Conservation (phyloP, 2,113 vertebrate genomes). For the Hypomesus transpacificus region DNA sequence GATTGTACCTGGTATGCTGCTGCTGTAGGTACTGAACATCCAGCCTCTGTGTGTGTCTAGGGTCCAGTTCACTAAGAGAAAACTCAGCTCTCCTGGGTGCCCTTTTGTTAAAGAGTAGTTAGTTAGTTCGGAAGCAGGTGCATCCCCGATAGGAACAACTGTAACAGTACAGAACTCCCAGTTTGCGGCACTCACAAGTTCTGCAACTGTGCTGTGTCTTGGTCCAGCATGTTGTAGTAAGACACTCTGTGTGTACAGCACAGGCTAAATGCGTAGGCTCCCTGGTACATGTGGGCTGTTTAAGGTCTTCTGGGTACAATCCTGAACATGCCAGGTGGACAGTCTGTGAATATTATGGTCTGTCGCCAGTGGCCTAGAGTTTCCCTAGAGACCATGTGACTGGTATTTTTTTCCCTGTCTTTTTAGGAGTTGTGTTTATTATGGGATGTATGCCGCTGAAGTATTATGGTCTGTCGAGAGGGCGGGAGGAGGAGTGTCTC, state of each 20-base stretch:
- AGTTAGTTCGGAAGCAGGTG: background rate
- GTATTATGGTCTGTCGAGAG: slow-evolving; percentile 76
- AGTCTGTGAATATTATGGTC: slow-evolving; percentile 73
- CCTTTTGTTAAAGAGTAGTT: no score
- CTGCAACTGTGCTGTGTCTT: background rate
- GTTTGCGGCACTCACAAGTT: background rate
- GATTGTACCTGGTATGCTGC: no score
- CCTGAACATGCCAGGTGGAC: slow-evolving; percentile 60
- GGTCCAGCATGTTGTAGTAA: background rate
- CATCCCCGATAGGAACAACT: background rate
- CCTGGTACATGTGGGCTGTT: slow-evolving; percentile 42
- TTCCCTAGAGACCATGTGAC: slow-evolving; percentile 68
- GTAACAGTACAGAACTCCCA: no score
- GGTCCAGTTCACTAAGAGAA: no score
- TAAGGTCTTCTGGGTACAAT: slow-evolving; percentile 38
- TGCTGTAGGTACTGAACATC: no score
- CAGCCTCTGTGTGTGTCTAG: no score
- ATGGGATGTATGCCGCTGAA: slow-evolving; percentile 72
- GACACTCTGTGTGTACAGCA: slow-evolving; percentile 8
- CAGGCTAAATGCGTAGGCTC: slow-evolving; percentile 1
- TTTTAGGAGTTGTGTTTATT: slow-evolving; percentile 72
- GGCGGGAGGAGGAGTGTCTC: slow-evolving; percentile 62
- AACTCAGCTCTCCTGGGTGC: no score
- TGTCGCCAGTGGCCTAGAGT: slow-evolving; percentile 68
- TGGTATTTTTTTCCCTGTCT: slow-evolving; percentile 60